Percentiles rank a stretch among this genome's conserved stretches.
phyloP scores from a whole-genome alignment of 2,113 vertebrate genomes.

The Indicator maculatus region DNA sequence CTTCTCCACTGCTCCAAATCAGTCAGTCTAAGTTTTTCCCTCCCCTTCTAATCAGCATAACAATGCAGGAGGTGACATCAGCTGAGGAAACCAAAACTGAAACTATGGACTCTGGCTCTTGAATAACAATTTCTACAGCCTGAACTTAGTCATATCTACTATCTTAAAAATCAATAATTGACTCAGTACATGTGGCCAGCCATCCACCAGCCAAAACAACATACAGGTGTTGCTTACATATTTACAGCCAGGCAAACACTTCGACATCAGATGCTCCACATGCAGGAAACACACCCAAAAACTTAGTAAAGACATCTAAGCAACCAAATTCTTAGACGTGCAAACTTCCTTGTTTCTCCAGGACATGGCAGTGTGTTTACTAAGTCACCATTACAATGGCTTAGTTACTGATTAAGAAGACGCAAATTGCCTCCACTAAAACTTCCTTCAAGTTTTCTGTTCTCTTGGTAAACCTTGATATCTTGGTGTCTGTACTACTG shows the following conservation, averaged over 20 bases:
- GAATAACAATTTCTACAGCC: not conserved
- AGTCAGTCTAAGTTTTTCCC: not conserved
- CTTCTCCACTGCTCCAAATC: not conserved
- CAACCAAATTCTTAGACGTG: not conserved
- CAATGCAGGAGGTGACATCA: not conserved
- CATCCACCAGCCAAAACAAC: not conserved
- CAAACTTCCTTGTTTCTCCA: not conserved
- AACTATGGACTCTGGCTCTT: not conserved
- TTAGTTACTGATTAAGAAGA: not conserved
- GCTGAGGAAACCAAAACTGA: not conserved
- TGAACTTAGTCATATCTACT: not conserved
- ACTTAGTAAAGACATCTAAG: not conserved
- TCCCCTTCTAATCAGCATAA: not conserved
- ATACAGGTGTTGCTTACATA: not conserved
- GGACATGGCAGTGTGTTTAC: not conserved
- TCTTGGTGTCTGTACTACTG: not conserved
- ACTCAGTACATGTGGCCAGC: not conserved
- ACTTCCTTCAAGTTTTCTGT: not conserved
- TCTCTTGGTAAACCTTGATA: not conserved
- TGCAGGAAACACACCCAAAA: not conserved
- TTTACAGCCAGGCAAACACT: not conserved
- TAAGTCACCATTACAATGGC: not conserved
- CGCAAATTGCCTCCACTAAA: not conserved
- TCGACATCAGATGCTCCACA: not conserved
- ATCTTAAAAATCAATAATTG: not conserved